Percentiles rank a stretch among this genome's conserved stretches.
These are phyloP conservation scores for Nothoprocta pentlandii DNA, from an alignment of 2,113 vertebrate genomes.

Conservation along the genomic window DNA sequence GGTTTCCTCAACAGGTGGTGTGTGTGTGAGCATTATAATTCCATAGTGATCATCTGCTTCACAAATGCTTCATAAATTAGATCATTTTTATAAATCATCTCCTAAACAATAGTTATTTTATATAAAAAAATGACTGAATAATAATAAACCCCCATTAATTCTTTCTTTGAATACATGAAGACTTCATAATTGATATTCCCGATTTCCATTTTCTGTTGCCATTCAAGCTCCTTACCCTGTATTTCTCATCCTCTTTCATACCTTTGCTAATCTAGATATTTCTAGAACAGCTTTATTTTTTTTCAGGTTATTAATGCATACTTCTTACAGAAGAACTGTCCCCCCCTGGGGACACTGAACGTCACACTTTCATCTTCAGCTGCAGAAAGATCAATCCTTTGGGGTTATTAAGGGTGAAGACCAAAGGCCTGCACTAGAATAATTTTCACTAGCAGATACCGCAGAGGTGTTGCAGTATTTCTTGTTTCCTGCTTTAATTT, in stretches of 20 bases:
- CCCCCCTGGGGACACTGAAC: neutral
- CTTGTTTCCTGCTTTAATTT: neutral
- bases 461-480: neutral
- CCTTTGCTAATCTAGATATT: neutral
- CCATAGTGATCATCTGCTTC: neutral
- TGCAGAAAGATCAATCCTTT: neutral
- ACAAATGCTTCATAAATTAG: constrained; percentile 17
- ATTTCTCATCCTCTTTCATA: neutral
- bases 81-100: neutral
- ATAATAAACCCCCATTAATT: neutral
- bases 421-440: neutral
- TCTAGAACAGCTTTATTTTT: neutral
- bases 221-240: neutral
- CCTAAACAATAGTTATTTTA: neutral
- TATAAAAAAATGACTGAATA: neutral
- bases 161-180: neutral
- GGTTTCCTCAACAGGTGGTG: constrained; percentile 15
- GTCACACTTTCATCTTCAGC: neutral
- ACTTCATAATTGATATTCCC: neutral
- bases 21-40: constrained; percentile 1
- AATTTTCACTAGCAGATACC: neutral
- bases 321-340: neutral
- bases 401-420: neutral
- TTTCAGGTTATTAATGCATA: neutral
- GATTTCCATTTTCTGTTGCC: neutral